Percentiles rank a stretch among this genome's conserved stretches.
These are phyloP conservation scores for Pelobates cultripes DNA, from an alignment of 2,797 vertebrate species.

Conservation along the genomic window DNA sequence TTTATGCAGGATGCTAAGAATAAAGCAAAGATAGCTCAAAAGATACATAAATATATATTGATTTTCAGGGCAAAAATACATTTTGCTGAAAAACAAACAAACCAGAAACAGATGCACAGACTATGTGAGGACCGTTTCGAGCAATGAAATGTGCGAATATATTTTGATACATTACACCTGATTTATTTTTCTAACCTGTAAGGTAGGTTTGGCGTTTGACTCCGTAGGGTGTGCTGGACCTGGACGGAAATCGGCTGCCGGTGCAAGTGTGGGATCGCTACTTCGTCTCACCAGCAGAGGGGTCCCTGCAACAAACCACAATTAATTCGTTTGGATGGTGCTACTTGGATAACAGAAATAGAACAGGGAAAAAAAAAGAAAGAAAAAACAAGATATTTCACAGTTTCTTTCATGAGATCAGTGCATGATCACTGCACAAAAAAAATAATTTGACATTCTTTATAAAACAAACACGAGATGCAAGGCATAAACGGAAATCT, in stretches of 20 bases:
- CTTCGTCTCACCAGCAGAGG: conserved; percentile 78
- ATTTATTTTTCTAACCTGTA: conserved; percentile 72
- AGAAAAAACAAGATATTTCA: conserved; percentile 15
- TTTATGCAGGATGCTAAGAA: no score
- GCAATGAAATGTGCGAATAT: no score
- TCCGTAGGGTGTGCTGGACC: conserved; percentile 63
- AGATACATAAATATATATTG: no score
- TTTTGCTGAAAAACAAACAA: no score
- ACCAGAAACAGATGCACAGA: no score
- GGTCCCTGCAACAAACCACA: conserved; percentile 68
- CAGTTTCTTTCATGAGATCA: conserved; percentile 9
- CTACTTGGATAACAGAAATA: not conserved
- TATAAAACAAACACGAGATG: conserved; percentile 38
- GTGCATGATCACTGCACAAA: conserved; percentile 11
- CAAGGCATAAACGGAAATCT: conserved; percentile 23
- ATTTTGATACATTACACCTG: no score
- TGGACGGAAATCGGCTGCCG: conserved; percentile 64
- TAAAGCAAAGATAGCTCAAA: no score
- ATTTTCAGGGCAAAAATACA: no score
- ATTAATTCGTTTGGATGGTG: conserved; percentile 52
- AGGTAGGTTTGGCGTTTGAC: conserved; percentile 61
- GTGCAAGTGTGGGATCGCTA: conserved; percentile 73
- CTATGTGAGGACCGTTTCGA: no score
- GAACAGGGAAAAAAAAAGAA: not conserved
- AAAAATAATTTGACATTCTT: not conserved